Base-by-base conservation (phyloP, 2,113 vertebrate species). In the Glaucidium brasilianum region DNA sequence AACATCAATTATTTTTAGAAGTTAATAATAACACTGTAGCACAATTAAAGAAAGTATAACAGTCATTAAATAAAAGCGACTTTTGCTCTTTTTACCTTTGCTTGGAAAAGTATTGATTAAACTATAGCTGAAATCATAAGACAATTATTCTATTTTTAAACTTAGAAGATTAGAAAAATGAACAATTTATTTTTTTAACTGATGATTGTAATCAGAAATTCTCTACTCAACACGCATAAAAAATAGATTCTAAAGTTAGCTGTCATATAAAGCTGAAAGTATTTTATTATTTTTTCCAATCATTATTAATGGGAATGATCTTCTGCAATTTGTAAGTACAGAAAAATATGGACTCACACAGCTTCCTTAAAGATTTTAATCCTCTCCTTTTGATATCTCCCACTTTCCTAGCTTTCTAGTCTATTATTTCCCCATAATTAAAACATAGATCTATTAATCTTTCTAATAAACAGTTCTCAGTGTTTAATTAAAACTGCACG, bases 91-190 rank as follows among this genome's bases (percentile, higher is more conserved):
- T 93, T 88, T 96, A 96, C 97, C 97, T 91, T 86, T 58, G 85
- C 85, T 98, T 95, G 78, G 97, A 94, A 96, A 96, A 97, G 95
- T 96, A 97, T 97, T 97, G 94, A 96, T 62, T 91, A 96, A 97
- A 96, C 90, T 91, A 96, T 45, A 96, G 95, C 98, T 98, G 97
- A 96, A 64, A 81, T 73, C 71, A 59, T 92, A 88, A 76, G 78
- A 96, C 92, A 92, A 69, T 86, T 98, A 75, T 56, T 90, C 76
- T 77, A 37, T 50, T 85, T 96, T 94, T 95, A 97, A 96, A 96
- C 69, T 88, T 21, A 50, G 50, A 35, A 34, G 78, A 66, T 19
- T 56, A 37, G 60, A 84, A 78, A 94, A 77, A 77, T 79, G 56
- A 67, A 66, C 55, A 32, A 71, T 85, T 91, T 76, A 50, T 72